Evolutionary conservation across 2,888 invertebrate genomes (phyloP), one percentile per base, ranked within the genome.

Genomic region (Nomada fucata): DNA sequence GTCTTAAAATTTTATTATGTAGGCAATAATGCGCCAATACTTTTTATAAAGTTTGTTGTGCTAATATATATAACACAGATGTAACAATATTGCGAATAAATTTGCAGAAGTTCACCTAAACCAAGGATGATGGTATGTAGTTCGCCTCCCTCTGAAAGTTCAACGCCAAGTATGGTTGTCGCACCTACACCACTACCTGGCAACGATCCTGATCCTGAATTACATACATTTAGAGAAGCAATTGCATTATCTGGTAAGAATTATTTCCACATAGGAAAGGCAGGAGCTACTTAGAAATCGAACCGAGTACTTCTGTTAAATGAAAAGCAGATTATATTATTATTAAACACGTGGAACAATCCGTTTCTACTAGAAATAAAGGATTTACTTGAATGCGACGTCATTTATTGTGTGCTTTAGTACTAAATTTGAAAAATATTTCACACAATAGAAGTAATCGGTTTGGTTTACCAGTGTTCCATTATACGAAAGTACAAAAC

Each of bases 211-310:
- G 96, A 96, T 90, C 94, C 95, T 63, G 96, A 96, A 91, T 94
- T 97, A 89, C 96, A 96, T 90, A 96, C 96, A 86, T 97, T 97
- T 92, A 95, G 96, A 92, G 97, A 97, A 94, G 97, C 97, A 79
- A 95, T 97, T 90, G 96, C 96, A 72, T 93, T 96, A 84, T 95
- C 95, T 90, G 95, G 95, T 95, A 93, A 80, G 80, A 61, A 36
- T 59, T 36, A 29, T 9, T 72, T 59, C 29, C 1, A 18, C 53
- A 18, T 13, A 47, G 15, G 13, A 47, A 47, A 15, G 3, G 3
- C 15, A 15, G 13, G 47, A 15, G 47, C 47, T 36, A 7, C 36
- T 36, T 9, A 36, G 36, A 36, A 36, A 36, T 36, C 36, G 36
- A 7, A 36, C 36, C 36, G 7, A 36, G 0, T 36, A 36, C 36